Evolutionary conservation across 2,113 vertebrate genomes (phyloP).

Genomic region (Albula glossodonta): DNA sequence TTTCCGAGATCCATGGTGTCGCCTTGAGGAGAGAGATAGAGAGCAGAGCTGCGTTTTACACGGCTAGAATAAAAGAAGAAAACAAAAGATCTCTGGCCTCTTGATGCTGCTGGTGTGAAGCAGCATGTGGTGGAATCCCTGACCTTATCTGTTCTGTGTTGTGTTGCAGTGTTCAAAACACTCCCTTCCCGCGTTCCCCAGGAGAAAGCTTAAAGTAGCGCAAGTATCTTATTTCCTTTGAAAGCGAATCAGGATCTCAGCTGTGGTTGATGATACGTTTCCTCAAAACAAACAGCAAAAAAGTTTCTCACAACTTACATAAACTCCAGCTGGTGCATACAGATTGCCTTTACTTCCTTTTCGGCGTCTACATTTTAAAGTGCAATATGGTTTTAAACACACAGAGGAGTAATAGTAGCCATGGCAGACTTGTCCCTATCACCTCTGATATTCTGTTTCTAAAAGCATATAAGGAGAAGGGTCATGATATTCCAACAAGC

Average conservation of each 20-base stretch:
- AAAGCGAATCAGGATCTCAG: background rate
- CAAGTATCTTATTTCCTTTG: background rate
- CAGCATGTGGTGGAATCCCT: background rate
- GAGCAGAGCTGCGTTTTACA: background rate
- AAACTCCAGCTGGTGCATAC: background rate
- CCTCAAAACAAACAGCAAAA: background rate
- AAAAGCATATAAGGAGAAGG: background rate
- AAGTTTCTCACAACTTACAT: background rate
- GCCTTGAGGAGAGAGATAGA: conserved; percentile 61
- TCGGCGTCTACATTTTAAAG: too few species aligned
- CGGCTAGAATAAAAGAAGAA: background rate
- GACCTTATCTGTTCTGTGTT: background rate
- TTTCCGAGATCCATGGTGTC: conserved; percentile 86
- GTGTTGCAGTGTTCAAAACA: background rate
- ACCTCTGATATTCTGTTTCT: too few species aligned
- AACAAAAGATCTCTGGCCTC: background rate
- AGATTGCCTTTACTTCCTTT: background rate
- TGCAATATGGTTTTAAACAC: too few species aligned
- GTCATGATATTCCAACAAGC: background rate
- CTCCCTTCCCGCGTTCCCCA: background rate
- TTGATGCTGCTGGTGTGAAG: background rate
- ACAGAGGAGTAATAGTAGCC: too few species aligned
- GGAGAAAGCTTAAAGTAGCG: background rate
- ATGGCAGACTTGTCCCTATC: too few species aligned
- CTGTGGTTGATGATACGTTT: background rate